These are phyloP conservation scores for Malurus leucopterus DNA, from an alignment of 2,797 vertebrate species.

Conservation along the genomic window DNA sequence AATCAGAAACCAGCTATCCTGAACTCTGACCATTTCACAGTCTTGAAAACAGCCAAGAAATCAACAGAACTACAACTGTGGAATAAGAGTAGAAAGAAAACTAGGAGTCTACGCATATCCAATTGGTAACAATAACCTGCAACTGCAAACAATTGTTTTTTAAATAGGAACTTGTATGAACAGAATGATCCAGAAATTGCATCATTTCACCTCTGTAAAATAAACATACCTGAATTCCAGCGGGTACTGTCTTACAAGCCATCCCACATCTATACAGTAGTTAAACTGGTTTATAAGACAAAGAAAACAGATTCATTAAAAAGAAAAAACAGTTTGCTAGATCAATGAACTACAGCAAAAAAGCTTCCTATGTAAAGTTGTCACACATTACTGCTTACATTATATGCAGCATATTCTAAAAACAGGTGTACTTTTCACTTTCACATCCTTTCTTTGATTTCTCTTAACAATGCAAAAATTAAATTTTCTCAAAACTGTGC, in stretches of 20 bases:
- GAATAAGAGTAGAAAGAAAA: not conserved
- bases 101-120: not conserved
- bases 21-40: not conserved
- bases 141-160: not conserved
- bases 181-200: not conserved
- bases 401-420: not conserved
- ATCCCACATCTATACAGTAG: slow-evolving; percentile 93
- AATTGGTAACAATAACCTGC: not conserved
- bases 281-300: slow-evolving; percentile 82
- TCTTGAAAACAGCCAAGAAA: not conserved
- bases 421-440: not conserved
- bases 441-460: not conserved
- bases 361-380: not conserved
- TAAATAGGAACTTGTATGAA: not conserved
- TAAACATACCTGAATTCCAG: slow-evolving; percentile 86
- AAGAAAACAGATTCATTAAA: slow-evolving; percentile 21
- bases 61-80: not conserved
- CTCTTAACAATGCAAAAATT: not conserved
- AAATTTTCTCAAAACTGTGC: not conserved
- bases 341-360: not conserved
- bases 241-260: slow-evolving; percentile 91
- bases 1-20: not conserved
- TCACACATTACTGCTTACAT: not conserved
- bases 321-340: not conserved
- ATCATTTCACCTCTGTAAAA: not conserved